These are phyloP conservation scores for Dascillus cervinus DNA, from an alignment of 2,888 invertebrate genomes.

Conservation along the genomic window DNA sequence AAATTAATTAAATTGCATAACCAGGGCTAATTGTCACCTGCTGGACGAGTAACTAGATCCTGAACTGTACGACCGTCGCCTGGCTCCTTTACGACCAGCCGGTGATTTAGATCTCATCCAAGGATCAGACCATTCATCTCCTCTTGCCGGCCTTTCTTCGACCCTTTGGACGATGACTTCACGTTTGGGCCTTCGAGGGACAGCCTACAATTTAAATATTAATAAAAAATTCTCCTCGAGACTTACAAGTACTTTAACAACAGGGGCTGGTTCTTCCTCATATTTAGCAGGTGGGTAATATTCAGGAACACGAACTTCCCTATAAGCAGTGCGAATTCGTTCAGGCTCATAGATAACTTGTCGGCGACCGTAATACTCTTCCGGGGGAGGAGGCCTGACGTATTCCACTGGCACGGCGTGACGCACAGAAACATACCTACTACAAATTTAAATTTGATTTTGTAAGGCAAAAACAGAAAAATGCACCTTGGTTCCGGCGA, in stretches of 20 bases:
- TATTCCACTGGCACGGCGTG: conserved; percentile 34
- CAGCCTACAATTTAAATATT: neutral
- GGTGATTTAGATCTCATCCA: conserved; percentile 79
- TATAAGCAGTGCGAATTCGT: conserved; percentile 42
- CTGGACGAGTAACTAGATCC: conserved; percentile 61
- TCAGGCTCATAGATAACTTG: conserved; percentile 41
- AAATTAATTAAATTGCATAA: conserved; percentile 4
- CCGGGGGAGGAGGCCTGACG: conserved; percentile 25
- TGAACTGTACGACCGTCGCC: conserved; percentile 60
- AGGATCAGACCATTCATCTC: conserved; percentile 92
- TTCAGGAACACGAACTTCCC: conserved; percentile 49
- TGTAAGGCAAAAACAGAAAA: conserved; percentile 2
- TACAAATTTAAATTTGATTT: conserved; percentile 7
- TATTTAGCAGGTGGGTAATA: conserved; percentile 39
- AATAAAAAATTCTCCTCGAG: neutral
- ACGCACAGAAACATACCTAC: conserved; percentile 28
- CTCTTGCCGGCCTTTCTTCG: conserved; percentile 43
- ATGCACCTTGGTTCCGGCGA: conserved; percentile 38
- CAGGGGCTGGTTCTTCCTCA: conserved; percentile 42
- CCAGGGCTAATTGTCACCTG: conserved; percentile 38
- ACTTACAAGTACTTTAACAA: neutral
- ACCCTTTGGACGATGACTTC: conserved; percentile 74
- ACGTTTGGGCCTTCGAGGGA: conserved; percentile 51
- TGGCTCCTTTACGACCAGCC: conserved; percentile 49
- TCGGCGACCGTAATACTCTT: conserved; percentile 35